Conservation (phyloP, 2,888 invertebrate species). For the Pyrrhosoma nymphula region DNA sequence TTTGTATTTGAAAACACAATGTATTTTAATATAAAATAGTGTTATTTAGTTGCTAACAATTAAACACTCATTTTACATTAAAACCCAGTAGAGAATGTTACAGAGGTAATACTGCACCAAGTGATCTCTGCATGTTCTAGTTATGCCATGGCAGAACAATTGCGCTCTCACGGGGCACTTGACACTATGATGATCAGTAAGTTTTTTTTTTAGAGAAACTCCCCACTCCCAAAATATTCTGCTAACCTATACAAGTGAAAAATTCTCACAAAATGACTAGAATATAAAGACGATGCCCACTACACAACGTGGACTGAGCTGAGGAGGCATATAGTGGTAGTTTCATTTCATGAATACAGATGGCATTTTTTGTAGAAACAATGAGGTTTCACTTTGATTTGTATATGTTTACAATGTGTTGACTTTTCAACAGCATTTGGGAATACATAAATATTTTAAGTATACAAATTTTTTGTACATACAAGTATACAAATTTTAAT, state of each 20-base stretch:
- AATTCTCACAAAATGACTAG: constrained; percentile 65
- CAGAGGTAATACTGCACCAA: constrained; percentile 61
- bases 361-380: constrained; percentile 24
- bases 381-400: constrained; percentile 8
- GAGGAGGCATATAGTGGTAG: constrained; percentile 54
- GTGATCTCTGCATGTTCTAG: not conserved
- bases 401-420: not conserved
- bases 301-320: constrained; percentile 44
- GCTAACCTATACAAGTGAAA: constrained; percentile 52
- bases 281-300: constrained; percentile 51
- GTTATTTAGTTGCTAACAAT: constrained; percentile 62
- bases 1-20: constrained; percentile 63
- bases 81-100: constrained; percentile 55
- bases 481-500: not conserved
- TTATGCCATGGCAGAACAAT: constrained; percentile 9
- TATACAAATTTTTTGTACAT: constrained; percentile 13
- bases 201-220: not conserved
- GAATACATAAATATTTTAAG: constrained; percentile 18
- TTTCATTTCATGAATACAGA: constrained; percentile 45
- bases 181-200: constrained; percentile 22
- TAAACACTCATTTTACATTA: constrained; percentile 64
- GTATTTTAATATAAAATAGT: constrained; percentile 66
- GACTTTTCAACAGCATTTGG: not conserved
- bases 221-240: constrained; percentile 54
- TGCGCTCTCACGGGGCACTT: constrained; percentile 19